A percentile compares a stretch with the other conserved stretches of the same genome.
Evolutionary conservation across 2,797 vertebrate species (phyloP).

Genomic region (Phrynocephalus guinanensis): DNA sequence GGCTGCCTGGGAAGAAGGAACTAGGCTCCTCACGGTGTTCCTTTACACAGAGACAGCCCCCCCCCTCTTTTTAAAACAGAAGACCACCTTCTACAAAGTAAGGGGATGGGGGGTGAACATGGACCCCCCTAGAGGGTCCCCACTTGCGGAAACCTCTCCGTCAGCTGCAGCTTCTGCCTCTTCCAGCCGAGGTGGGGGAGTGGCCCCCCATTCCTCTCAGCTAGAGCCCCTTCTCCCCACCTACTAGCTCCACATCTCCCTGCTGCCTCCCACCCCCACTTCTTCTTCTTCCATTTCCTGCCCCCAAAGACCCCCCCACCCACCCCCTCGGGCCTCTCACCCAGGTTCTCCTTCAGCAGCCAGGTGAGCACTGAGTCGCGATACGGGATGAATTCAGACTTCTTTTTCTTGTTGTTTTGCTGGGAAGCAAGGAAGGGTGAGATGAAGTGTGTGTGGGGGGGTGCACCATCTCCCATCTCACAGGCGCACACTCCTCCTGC

Average conservation of each 20-base stretch:
- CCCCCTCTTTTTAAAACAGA: background rate
- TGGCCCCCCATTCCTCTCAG: no score
- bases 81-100: no score
- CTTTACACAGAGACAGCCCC: background rate
- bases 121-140: no score
- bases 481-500: background rate
- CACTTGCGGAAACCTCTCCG: background rate
- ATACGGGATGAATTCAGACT: constrained; percentile 89
- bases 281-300: background rate
- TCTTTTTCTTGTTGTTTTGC: constrained; percentile 87
- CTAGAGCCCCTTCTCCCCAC: background rate
- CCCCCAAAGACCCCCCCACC: background rate
- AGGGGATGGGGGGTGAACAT: background rate
- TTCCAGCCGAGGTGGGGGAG: no score
- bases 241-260: background rate
- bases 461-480: no score
- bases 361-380: constrained; percentile 91
- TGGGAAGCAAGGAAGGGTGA: constrained; percentile 41
- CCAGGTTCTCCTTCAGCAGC: constrained; percentile 91
- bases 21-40: no score
- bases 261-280: background rate
- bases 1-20: no score
- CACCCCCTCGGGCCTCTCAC: constrained; percentile 65
- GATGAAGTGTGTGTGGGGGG: background rate
- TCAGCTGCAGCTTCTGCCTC: background rate